Evolutionary conservation across 2,113 vertebrate species (phyloP).

Genomic region (Phalacrocorax brasilianus): DNA sequence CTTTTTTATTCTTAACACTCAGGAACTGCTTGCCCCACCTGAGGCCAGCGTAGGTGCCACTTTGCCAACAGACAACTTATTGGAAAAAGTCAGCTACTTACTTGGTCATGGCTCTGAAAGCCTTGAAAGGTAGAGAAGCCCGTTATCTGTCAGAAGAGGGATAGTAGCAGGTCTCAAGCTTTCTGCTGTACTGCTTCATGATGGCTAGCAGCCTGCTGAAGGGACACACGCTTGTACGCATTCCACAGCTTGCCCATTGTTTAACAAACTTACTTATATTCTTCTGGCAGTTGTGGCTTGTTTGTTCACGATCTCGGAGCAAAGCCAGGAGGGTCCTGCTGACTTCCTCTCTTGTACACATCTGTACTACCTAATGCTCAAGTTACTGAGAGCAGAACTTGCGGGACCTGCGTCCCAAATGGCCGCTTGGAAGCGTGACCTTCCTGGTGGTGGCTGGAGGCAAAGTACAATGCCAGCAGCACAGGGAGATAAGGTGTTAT

Average conservation of each 20-base stretch:
- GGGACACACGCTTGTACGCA: rapidly evolving
- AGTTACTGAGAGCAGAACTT: rapidly evolving
- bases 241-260: not conserved
- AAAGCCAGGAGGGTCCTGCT: not conserved
- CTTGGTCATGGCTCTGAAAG: too few relatives aligned
- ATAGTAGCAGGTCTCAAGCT: rapidly evolving
- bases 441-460: not conserved
- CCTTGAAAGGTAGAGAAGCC: rapidly evolving
- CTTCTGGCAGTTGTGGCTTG: not conserved
- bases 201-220: too few relatives aligned
- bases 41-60: not conserved
- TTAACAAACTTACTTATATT: rapidly evolving
- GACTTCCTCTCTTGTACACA: too few relatives aligned
- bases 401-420: not conserved
- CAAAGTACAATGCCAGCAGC: not conserved
- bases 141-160: rapidly evolving
- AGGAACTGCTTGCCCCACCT: not conserved
- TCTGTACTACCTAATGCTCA: rapidly evolving
- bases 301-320: not conserved
- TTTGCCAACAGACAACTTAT: rapidly evolving
- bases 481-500: not conserved
- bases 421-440: not conserved
- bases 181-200: not conserved
- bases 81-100: too few relatives aligned
- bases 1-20: not conserved